Base-by-base conservation (phyloP, 2,797 vertebrate genomes). In the Oceanodroma leucorhoa region DNA sequence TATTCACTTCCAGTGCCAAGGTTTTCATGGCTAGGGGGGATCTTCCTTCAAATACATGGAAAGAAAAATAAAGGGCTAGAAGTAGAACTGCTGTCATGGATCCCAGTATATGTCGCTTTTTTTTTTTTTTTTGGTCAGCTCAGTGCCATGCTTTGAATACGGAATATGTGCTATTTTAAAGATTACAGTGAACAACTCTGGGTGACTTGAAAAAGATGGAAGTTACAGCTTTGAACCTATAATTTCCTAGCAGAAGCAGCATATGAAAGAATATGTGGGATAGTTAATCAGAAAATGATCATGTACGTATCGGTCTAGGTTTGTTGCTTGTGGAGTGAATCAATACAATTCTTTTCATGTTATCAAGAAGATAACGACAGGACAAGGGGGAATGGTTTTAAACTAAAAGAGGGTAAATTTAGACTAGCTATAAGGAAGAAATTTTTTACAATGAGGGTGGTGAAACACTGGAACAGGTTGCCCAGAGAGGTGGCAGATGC, bases 31-130 rank as follows among this genome's bases (percentile, higher is more conserved):
- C 75, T 88, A 36, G 23, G 8, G 0, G 58, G 13, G 57, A 48
- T 86, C 46, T 76, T 91, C 79, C 83, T 93, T 83, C 69, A 84
- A 85, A 90, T 67, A 36, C n/a, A 60, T 46, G 41, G 79, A 84
- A 91, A 92, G 48, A 65, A 94, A 90, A 95, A 92, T 58, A 89
- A 94, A 88, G 48, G 32, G 13, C 41, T 76, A 48, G 40, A 55
- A 75, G 26, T 14, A 78, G 40, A 67, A 84, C 62, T 66, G 75
- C 72, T 96, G 10, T n/a, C 40, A 53, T 82, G 69, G 50, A 86
- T 62, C 45, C 6, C 29, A 20, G 27, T 40, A 15, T 78, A 72
- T 38, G 19, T 65, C 73, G 43, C 22, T 4, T 26, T 51, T 66
- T 26, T 9, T 10, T 34, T 51, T 38, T 57, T 48, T 60, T 57